Percentiles rank a stretch among this genome's conserved stretches.
Conservation (phyloP, 2,888 invertebrate genomes). For the Leptinotarsa rubiginosa region DNA sequence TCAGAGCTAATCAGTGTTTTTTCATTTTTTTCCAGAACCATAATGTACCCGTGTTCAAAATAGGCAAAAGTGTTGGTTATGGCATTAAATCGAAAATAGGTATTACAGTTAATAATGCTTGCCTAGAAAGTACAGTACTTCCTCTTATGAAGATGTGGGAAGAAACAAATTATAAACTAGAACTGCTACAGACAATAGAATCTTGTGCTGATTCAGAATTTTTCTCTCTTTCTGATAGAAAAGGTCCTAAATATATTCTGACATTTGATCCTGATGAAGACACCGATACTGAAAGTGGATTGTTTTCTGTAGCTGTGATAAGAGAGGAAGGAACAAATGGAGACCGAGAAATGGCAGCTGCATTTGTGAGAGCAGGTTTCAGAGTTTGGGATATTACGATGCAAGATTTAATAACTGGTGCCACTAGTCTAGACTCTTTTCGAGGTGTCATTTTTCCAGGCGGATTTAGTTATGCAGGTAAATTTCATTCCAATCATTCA, state of each 20-base stretch:
- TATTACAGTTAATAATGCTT: constrained; percentile 72
- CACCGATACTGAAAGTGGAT: constrained; percentile 55
- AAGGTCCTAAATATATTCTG: constrained; percentile 77
- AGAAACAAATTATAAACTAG: constrained; percentile 92
- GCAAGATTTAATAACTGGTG: constrained; percentile 84
- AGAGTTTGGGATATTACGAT: constrained; percentile 95
- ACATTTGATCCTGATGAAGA: constrained; percentile 76
- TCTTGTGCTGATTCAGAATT: constrained; percentile 86
- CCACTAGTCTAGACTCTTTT: constrained; percentile 82
- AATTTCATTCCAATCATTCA: constrained; percentile 24
- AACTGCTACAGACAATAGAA: constrained; percentile 84
- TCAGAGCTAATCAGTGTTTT: constrained; percentile 14
- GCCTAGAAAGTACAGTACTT: constrained; percentile 75
- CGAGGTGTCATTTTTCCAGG: constrained; percentile 94
- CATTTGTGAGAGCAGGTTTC: constrained; percentile 87
- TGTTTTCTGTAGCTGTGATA: constrained; percentile 85
- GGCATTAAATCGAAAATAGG: constrained; percentile 75
- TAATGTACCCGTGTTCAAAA: constrained; percentile 74
- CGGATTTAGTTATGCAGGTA: constrained; percentile 98
- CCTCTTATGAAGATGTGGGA: constrained; percentile 90
- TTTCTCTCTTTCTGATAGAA: constrained; percentile 75
- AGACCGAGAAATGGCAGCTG: constrained; percentile 97
- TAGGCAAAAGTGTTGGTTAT: constrained; percentile 76
- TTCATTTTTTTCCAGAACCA: constrained; percentile 58
- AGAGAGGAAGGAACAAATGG: constrained; percentile 98